Base-by-base conservation (phyloP, 2,797 vertebrate species). In the Vultur gryphus region DNA sequence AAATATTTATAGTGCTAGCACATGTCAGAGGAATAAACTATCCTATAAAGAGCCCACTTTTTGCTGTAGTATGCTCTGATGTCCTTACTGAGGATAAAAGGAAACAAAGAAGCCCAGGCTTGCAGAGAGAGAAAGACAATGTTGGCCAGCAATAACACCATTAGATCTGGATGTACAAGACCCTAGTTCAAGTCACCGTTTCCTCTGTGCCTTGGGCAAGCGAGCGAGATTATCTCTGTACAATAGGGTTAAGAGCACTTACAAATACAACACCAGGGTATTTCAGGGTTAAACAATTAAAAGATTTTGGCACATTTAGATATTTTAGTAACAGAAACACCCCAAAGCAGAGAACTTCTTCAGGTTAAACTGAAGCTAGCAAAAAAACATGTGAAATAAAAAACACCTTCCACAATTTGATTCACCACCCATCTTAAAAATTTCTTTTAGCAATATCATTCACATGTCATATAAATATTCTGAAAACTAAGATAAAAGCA, bases 1-100 rank as follows among this genome's bases (percentile, higher is more conserved):
- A 93, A 89, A 70, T 95, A 93, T 97, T 92, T 96, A 94, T 87
- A 97, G 37, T 51, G 65, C 67, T 84, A 95, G 89, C 72, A 95
- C 76, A 95, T 89, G 94, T 96, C 96, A 94, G 92, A 98, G 71
- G 95, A 96, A 97, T 97, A 97, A 97, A 95, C 96, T 97, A 96
- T 91, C 91, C 93, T 90, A 83, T 52, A 92, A 97, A 97, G 93
- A 94, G 85, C 87, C 92, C 51, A 41, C 79, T 96, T 95, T 95
- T 95, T 97, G 73, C 93, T 93, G 80, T 90, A 89, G 81, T 84
- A 88, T 92, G 67, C 84, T 96, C 80, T 97, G 95, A 93, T 96
- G 80, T 88, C 80, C 95, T 97, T 95, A 89, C 93, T 92, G 95
- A 97, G 93, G 85, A 91, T 93, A 96, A 96, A 94, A 96, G 93